Percentiles rank a stretch among this genome's conserved stretches.
Conservation (phyloP, 2,888 invertebrate genomes). For the Noctua comes region DNA sequence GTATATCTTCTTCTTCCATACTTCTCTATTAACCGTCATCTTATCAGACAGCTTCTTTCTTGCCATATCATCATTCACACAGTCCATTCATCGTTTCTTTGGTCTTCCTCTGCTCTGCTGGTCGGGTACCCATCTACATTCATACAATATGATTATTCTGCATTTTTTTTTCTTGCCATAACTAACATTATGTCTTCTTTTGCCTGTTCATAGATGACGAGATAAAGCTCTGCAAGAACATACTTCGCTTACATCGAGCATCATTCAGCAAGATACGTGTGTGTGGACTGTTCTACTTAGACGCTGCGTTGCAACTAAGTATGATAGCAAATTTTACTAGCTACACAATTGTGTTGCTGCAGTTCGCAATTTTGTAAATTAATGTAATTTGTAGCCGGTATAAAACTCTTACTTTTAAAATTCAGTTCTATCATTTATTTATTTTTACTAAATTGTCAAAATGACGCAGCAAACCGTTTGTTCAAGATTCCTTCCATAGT, state of each 20-base stretch:
- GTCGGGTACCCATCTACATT: too few species aligned
- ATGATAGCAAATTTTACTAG: constrained; percentile 17
- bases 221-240: constrained; percentile 9
- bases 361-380: background rate
- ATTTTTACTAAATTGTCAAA: too few species aligned
- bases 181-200: background rate
- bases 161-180: background rate
- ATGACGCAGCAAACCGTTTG: too few species aligned
- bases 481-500: too few species aligned
- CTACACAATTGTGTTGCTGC: constrained; percentile 21
- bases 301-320: constrained; percentile 12
- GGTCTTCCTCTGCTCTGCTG: too few species aligned
- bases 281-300: constrained; percentile 17
- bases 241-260: constrained; percentile 1
- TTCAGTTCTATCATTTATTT: too few species aligned
- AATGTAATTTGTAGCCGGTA: background rate
- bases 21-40: too few species aligned
- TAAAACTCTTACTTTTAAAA: too few species aligned
- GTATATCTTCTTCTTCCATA: too few species aligned
- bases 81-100: too few species aligned
- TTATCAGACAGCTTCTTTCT: too few species aligned
- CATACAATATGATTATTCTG: background rate
- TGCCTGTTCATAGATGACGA: background rate
- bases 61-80: too few species aligned
- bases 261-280: constrained; percentile 11